phyloP scores from a whole-genome alignment of 2,113 vertebrate species.

The Baryphthengus martii region DNA sequence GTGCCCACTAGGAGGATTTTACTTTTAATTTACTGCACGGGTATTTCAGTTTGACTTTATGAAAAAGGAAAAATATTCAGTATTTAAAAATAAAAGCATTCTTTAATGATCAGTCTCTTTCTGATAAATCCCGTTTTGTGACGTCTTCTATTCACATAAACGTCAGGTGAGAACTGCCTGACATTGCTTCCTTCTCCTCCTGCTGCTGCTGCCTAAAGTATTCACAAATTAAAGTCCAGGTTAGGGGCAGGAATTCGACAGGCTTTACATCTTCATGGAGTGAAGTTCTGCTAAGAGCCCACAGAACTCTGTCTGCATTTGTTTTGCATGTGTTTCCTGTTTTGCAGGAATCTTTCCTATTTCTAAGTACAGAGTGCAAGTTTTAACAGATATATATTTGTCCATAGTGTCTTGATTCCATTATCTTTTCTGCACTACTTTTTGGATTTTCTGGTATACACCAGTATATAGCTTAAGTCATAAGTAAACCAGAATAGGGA shows the following conservation, averaged over 20 bases:
- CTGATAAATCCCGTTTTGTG: not conserved
- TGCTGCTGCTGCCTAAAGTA: not conserved
- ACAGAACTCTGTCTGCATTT: not conserved
- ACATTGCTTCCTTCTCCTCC: not conserved
- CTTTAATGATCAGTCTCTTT: not conserved
- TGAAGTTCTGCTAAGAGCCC: not conserved
- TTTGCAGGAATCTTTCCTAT: not conserved
- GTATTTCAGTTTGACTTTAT: not conserved
- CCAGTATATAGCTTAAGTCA: not conserved
- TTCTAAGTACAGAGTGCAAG: not conserved
- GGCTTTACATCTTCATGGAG: not conserved
- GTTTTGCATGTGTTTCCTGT: not conserved
- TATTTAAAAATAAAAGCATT: not conserved
- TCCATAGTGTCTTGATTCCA: not conserved
- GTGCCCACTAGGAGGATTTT: not conserved
- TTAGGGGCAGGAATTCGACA: not conserved
- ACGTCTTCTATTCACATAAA: not conserved
- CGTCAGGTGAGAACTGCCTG: not conserved
- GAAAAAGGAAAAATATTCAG: not conserved
- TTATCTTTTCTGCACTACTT: conserved; percentile 17
- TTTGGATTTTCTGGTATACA: conserved; percentile 18
- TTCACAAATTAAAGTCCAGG: not conserved
- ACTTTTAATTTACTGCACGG: not conserved
- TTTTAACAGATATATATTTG: not conserved
- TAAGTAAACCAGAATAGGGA: not conserved